phyloP scores from a whole-genome alignment of 2,888 invertebrate genomes.

The Euproctis similis region DNA sequence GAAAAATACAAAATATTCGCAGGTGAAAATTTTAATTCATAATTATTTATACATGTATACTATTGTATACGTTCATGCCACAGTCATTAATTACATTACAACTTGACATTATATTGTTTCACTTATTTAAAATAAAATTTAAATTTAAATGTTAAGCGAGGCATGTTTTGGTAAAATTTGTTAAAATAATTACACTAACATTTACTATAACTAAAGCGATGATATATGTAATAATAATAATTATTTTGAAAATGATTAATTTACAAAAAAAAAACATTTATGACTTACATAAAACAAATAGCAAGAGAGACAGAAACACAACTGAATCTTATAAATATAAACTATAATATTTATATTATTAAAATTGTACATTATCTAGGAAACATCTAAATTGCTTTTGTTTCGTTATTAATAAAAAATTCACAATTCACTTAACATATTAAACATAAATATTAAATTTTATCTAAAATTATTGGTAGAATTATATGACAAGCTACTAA shows the following conservation, averaged over 20 bases:
- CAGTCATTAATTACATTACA: slow-evolving; percentile 49
- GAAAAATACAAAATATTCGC: slow-evolving; percentile 24
- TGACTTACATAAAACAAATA: slow-evolving; percentile 12
- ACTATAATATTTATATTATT: slow-evolving; percentile 13
- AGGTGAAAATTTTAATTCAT: slow-evolving; percentile 63
- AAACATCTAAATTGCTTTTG: slow-evolving; percentile 48
- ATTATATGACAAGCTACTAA: too few species aligned
- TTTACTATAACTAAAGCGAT: slow-evolving; percentile 36
- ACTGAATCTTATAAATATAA: slow-evolving; percentile 22
- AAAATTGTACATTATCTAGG: slow-evolving; percentile 52
- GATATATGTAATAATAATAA: slow-evolving; percentile 7
- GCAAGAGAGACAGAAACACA: slow-evolving; percentile 20
- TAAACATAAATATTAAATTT: slow-evolving; percentile 14
- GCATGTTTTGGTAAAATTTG: slow-evolving; percentile 72
- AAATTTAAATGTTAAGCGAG: slow-evolving; percentile 68
- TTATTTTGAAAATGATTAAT: slow-evolving; percentile 7
- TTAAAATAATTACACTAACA: slow-evolving; percentile 56
- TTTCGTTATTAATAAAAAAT: too few species aligned
- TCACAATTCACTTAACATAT: too few species aligned
- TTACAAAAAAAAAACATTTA: too few species aligned
- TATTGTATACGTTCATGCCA: too few species aligned
- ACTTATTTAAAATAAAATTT: slow-evolving; percentile 56
- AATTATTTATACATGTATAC: slow-evolving; percentile 41
- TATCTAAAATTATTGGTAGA: slow-evolving; percentile 27
- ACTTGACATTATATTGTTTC: slow-evolving; percentile 44